A percentile compares a stretch with the other conserved stretches of the same genome.
Evolutionary conservation across 2,888 invertebrate species (phyloP).

Genomic region (Theristus sp.): DNA sequence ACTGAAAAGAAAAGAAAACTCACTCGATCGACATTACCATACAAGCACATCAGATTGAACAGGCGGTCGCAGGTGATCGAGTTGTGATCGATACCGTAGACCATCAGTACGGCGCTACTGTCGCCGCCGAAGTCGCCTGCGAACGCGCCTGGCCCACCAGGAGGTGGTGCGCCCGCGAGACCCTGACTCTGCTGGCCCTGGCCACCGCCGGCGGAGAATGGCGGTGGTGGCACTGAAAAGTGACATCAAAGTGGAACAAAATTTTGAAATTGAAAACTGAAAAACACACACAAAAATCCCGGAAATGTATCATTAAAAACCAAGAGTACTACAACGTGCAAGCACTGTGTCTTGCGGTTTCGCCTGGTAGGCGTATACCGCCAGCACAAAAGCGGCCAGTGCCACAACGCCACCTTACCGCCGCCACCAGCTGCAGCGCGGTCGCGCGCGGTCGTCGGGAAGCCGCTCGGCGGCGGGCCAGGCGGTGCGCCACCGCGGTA

Average conservation of each 20-base stretch:
- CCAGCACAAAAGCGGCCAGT: too few species aligned
- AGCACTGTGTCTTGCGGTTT: too few species aligned
- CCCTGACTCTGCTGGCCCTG: background rate
- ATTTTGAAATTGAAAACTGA: too few species aligned
- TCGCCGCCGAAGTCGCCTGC: constrained; percentile 3
- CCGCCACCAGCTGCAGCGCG: background rate
- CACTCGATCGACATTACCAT: constrained; percentile 92
- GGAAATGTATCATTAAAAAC: too few species aligned
- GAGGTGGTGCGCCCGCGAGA: background rate
- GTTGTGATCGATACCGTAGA: constrained; percentile 80
- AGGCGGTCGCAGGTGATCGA: constrained; percentile 84
- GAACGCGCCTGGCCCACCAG: background rate
- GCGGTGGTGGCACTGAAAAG: too few species aligned
- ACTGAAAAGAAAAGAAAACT: too few species aligned
- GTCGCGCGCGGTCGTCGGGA: background rate
- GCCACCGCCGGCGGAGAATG: background rate
- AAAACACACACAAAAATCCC: too few species aligned
- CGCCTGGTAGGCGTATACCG: too few species aligned
- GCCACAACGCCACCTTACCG: too few species aligned
- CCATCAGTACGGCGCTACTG: constrained; percentile 64
- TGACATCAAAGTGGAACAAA: too few species aligned
- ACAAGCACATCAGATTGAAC: constrained; percentile 94
- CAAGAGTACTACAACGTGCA: too few species aligned
- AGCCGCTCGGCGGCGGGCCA: background rate
- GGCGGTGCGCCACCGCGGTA: background rate